Percentiles rank a stretch among this genome's conserved stretches.
These are phyloP conservation scores for Neelides folsomi DNA, from an alignment of 2,888 invertebrate species.

Conservation along the genomic window DNA sequence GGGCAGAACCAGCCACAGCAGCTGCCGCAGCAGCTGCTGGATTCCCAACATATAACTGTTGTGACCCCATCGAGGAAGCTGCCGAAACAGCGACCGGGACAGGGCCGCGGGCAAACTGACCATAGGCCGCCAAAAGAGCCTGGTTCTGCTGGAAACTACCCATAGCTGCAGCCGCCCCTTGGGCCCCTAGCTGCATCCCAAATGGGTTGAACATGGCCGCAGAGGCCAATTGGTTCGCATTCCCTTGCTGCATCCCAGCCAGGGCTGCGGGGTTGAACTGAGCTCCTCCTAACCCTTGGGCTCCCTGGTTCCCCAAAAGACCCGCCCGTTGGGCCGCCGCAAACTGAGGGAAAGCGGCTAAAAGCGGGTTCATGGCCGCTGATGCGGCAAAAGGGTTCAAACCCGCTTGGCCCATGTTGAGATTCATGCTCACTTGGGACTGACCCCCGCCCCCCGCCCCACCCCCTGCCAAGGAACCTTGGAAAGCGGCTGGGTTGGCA, in stretches of 20 bases:
- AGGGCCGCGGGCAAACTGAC: conserved; percentile 23
- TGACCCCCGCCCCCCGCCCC: background rate
- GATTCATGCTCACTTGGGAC: conserved; percentile 17
- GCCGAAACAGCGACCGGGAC: conserved; percentile 23
- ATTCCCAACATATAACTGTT: conserved; percentile 31
- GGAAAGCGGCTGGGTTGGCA: conserved; percentile 27
- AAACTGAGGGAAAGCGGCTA: conserved; percentile 32
- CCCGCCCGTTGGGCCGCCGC: conserved; percentile 31
- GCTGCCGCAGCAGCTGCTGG: conserved; percentile 34
- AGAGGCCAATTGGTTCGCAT: conserved; percentile 26
- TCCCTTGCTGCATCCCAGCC: conserved; percentile 29
- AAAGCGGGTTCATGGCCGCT: conserved; percentile 29
- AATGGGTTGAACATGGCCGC: conserved; percentile 32
- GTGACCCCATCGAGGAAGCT: conserved; percentile 23
- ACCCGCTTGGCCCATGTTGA: conserved; percentile 12
- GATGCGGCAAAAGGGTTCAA: conserved; percentile 24
- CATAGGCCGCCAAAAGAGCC: conserved; percentile 30
- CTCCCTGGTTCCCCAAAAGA: conserved; percentile 17
- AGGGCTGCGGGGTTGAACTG: conserved; percentile 37
- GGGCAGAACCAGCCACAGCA: conserved; percentile 34
- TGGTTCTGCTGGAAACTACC: conserved; percentile 23
- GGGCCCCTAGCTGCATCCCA: conserved; percentile 29
- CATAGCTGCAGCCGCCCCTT: conserved; percentile 18
- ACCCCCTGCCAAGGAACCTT: conserved; percentile 11
- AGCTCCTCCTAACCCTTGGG: conserved; percentile 10